Conservation (phyloP, 2,113 vertebrate species). For the Corynorhinus townsendii region DNA sequence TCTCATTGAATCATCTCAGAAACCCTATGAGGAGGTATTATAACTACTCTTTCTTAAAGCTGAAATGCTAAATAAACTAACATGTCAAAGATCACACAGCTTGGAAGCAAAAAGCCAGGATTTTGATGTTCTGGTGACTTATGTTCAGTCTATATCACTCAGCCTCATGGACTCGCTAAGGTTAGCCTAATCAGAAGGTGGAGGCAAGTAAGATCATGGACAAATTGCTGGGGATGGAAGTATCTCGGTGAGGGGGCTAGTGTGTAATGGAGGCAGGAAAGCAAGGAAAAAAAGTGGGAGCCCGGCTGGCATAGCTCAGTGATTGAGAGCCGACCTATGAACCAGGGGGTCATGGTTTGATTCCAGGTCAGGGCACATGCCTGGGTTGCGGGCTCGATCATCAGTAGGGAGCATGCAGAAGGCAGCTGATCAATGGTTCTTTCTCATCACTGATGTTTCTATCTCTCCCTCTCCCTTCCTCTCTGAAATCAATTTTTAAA, state of each 20-base stretch:
- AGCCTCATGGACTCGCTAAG: not conserved
- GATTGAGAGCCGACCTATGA: no score
- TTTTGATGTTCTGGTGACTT: not conserved
- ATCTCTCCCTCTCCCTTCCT: no score
- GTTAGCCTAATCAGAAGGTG: not conserved
- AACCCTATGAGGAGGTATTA: not conserved
- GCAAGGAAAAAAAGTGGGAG: not conserved
- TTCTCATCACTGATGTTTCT: no score
- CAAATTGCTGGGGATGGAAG: not conserved
- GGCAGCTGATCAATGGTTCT: no score
- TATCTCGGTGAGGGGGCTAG: not conserved
- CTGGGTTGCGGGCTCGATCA: no score
- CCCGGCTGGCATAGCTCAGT: no score
- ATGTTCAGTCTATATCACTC: not conserved
- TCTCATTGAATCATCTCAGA: not conserved
- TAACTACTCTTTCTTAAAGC: not conserved
- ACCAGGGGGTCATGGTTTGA: no score
- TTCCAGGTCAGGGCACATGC: no score
- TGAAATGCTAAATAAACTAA: not conserved
- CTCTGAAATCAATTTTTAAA: no score
- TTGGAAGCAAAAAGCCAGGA: not conserved
- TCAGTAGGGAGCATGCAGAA: no score
- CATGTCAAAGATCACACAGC: not conserved
- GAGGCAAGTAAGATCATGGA: not conserved
- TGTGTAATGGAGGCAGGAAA: not conserved